Evolutionary conservation across 2,113 vertebrate species (phyloP).

Genomic region (Benitochromis conjunctus): DNA sequence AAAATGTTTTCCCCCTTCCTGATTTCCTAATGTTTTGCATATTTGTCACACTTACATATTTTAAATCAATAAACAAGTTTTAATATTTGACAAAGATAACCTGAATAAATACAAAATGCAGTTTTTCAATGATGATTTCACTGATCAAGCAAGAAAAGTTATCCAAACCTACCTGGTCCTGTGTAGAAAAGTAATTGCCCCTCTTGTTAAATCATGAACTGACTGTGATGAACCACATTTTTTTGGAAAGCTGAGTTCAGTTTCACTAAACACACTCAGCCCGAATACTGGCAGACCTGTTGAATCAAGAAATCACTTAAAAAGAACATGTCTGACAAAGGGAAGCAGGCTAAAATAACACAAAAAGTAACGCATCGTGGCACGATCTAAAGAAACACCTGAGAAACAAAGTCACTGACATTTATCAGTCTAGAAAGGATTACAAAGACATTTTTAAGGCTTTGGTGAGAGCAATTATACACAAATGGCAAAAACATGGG

Average conservation of each 20-base stretch:
- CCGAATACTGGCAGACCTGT: not conserved
- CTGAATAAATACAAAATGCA: not conserved
- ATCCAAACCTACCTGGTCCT: not conserved
- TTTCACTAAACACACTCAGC: not conserved
- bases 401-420: not conserved
- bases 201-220: not conserved
- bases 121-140: not conserved
- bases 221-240: not conserved
- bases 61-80: not conserved
- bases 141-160: not conserved
- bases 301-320: not conserved
- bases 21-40: not conserved
- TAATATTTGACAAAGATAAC: not conserved
- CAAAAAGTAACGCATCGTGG: not conserved
- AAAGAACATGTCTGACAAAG: not conserved
- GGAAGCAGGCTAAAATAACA: not conserved
- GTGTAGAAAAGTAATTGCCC: not conserved
- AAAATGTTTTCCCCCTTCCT: not conserved
- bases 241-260: not conserved
- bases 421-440: not conserved
- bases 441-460: not conserved
- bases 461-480: not conserved
- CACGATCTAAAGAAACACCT: not conserved
- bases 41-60: not conserved
- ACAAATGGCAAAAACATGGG: not conserved